These are phyloP conservation scores for Thysanoteuthis rhombus DNA, from an alignment of 2,888 invertebrate species.

Conservation along the genomic window DNA sequence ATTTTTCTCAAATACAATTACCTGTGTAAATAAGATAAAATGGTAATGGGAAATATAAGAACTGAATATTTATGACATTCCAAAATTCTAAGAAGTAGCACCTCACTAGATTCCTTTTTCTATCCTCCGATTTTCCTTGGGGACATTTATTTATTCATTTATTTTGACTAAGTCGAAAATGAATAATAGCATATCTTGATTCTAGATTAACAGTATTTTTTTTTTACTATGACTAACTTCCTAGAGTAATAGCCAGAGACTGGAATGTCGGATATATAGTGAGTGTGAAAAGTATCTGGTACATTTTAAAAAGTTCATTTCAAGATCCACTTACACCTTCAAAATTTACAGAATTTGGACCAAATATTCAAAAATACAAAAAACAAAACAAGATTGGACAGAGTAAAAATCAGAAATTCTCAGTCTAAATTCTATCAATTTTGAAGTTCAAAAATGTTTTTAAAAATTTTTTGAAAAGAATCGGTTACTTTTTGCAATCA, in stretches of 20 bases:
- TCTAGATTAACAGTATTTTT: not conserved
- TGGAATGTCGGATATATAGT: not conserved
- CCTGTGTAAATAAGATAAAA: not conserved
- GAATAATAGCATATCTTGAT: not conserved
- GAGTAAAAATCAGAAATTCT: too few species aligned
- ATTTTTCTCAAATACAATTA: not conserved
- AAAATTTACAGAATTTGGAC: too few species aligned
- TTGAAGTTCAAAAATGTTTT: too few species aligned
- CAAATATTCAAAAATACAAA: too few species aligned
- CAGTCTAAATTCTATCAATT: too few species aligned
- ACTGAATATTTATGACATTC: slow-evolving; percentile 1
- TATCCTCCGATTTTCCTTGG: not conserved
- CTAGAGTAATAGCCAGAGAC: not conserved
- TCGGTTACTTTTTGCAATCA: too few species aligned
- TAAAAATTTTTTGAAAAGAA: too few species aligned
- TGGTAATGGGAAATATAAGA: not conserved
- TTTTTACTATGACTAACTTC: not conserved
- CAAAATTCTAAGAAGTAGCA: not conserved
- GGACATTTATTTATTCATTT: not conserved
- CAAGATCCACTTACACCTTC: too few species aligned
- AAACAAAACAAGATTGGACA: too few species aligned
- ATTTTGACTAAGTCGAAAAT: not conserved
- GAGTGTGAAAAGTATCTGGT: too few species aligned
- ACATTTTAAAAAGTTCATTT: too few species aligned
- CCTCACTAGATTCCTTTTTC: not conserved